These are phyloP conservation scores for Pangasianodon hypophthalmus DNA, from an alignment of 2,113 vertebrate species.

Conservation along the genomic window DNA sequence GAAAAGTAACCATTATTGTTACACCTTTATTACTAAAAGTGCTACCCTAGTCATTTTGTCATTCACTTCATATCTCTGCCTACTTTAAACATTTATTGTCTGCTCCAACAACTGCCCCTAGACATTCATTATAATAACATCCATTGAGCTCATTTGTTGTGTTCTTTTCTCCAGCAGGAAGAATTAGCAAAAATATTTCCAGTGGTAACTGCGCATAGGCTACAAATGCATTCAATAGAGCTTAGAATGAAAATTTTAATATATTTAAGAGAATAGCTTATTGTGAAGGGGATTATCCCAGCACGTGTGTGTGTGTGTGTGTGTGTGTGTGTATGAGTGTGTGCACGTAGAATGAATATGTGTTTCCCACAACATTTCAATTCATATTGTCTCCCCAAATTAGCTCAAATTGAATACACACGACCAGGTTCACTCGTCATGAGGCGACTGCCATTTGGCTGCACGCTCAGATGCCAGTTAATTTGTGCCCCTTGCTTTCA, in stretches of 20 bases:
- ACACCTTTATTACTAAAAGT: background rate
- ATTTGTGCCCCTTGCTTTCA: conserved; percentile 34
- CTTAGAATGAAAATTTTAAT: background rate
- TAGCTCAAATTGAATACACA: conserved; percentile 26
- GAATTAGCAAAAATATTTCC: background rate
- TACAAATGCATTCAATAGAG: background rate
- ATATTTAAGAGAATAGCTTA: background rate
- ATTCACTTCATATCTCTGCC: background rate
- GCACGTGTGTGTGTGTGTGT: background rate
- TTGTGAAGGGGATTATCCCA: background rate
- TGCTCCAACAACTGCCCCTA: background rate
- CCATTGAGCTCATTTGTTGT: background rate
- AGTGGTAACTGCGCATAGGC: background rate
- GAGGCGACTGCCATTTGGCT: conserved; percentile 24
- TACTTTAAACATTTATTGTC: background rate
- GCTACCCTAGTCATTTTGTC: background rate
- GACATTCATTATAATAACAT: background rate
- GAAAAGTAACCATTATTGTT: background rate
- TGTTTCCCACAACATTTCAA: background rate
- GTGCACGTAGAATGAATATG: conserved; percentile 13
- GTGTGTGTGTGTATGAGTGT: conserved; percentile 26
- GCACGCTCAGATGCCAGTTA: conserved; percentile 27
- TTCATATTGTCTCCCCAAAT: conserved; percentile 20
- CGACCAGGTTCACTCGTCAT: background rate
- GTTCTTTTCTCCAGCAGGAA: background rate